Base-by-base conservation (phyloP, 2,113 vertebrate species). In the Epinephelus cyanopodus region DNA sequence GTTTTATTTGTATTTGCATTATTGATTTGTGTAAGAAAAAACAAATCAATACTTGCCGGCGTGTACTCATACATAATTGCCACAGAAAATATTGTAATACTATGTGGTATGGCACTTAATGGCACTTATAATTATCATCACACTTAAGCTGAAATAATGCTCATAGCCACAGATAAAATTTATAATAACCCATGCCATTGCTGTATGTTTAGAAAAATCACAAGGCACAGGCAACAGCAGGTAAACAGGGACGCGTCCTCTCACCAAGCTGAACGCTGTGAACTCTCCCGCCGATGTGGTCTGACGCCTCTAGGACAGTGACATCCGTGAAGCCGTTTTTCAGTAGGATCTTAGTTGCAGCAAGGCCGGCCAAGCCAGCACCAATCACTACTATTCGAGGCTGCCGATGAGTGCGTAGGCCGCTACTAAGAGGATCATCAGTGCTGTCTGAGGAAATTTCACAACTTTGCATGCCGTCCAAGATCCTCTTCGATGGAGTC, bases 391-490 rank as follows among this genome's bases (percentile, higher is more conserved):
- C 97, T 96, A 99, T 98, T 94, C 98, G 98, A 97, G 98, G 98
- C 94, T 98, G 98, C 92, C 96, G 97, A 93, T 95, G 97, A 96
- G 93, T 96, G 91, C 94, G 97, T 87, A 96, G 94, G 95, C 96
- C 96, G 88, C 98, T 95, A 98, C 97, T 97, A 96, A 99, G 97
- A 96, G 98, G 97, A 96, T 99, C 98, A 99, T 99, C 98, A 96
- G 98, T 97, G 96, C 98, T 98, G 95, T 99, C 98, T 95, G 96
- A 97, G 96, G 98, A 98, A 97, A 97, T 96, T 96, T 99, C 98
- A 99, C 98, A 98, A 99, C 98, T 99, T 99, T 99, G 98, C 98
- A 99, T 99, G 96, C 98, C 98, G 97, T 97, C 97, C 96, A 95
- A 96, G 92, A 97, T 98, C 95, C 93, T 96, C 96, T 98, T 96